Evolutionary conservation across 2,888 invertebrate species (phyloP), one percentile per base, ranked within the genome.

Genomic region (Unio delphinus): DNA sequence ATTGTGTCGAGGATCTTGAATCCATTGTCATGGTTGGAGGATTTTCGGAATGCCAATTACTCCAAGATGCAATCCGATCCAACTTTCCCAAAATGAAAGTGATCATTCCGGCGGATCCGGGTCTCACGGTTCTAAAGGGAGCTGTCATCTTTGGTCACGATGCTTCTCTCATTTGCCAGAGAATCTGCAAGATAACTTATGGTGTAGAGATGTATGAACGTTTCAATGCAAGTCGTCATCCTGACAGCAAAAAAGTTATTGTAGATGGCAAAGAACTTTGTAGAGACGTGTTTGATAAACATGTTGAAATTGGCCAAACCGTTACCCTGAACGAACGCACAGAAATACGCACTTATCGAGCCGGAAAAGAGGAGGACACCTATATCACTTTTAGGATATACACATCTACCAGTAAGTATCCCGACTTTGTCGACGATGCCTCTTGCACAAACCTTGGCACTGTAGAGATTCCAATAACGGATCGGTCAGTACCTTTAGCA

Each of bases 1-100:
- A 58, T 28, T 57, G 66, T 11, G 68, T 76, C 57, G 67, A 55
- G 23, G 71, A 71, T 62, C 76, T 80, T 20, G 59, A 67, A 8
- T 75, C 74, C 3, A 67, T 80, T 15, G 62, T 80, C 18, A 75
- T 80, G 78, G 80, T 78, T 17, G 80, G 80, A 3, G 80, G 80
- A 20, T 80, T 78, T 62, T 78, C 78, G n/a, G 80, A 76, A 55
- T 80, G 74, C 17, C 58, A 63, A 28, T 61, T 78, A 23, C 58
- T 80, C 55, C 80, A 78, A 57, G 67, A 70, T 26, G 64, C 67
- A 17, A 60, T 80, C 3, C 76, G 66, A 60, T 30, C 67, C 20
- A 59, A 61, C 6, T 72, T 80, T 23, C 65, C 67, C 5, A 30
- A 71, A n/a, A 73, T 73, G 59, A 69, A 68, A 59, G 45, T 80